phyloP scores from a whole-genome alignment of 2,797 vertebrate genomes.

The Pipistrellus nathusii region DNA sequence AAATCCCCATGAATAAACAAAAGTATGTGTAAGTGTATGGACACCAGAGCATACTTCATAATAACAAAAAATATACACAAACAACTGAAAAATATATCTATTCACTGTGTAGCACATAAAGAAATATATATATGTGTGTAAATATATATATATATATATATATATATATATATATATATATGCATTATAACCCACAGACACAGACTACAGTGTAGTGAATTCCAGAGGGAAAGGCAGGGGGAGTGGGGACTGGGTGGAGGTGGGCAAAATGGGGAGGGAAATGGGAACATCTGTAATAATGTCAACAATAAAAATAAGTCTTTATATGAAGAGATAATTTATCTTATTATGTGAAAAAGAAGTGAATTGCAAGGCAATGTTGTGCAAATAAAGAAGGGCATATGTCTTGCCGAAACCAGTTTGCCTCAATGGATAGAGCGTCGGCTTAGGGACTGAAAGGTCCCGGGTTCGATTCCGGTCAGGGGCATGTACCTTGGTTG shows the following conservation, averaged over 20 bases:
- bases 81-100: neutral
- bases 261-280: neutral
- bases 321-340: neutral
- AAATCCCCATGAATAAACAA: neutral
- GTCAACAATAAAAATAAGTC: neutral
- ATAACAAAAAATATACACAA: neutral
- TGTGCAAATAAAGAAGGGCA: slow-evolving; percentile 30
- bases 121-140: too few relatives aligned
- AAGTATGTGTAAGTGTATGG: neutral
- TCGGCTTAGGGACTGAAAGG: too few relatives aligned
- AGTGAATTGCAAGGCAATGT: neutral
- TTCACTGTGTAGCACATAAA: neutral
- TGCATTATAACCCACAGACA: neutral
- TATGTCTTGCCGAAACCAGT: too few relatives aligned
- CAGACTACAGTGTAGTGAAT: neutral
- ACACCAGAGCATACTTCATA: neutral
- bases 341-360: slow-evolving; percentile 2
- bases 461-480: too few relatives aligned
- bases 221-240: neutral
- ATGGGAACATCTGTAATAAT: neutral
- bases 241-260: neutral
- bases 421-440: too few relatives aligned
- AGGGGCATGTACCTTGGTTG: too few relatives aligned
- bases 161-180: neutral
- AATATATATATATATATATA: neutral